Percentiles rank a stretch among this genome's conserved stretches.
phyloP scores from a whole-genome alignment of 2,113 vertebrate species.

The Pionites leucogaster region DNA sequence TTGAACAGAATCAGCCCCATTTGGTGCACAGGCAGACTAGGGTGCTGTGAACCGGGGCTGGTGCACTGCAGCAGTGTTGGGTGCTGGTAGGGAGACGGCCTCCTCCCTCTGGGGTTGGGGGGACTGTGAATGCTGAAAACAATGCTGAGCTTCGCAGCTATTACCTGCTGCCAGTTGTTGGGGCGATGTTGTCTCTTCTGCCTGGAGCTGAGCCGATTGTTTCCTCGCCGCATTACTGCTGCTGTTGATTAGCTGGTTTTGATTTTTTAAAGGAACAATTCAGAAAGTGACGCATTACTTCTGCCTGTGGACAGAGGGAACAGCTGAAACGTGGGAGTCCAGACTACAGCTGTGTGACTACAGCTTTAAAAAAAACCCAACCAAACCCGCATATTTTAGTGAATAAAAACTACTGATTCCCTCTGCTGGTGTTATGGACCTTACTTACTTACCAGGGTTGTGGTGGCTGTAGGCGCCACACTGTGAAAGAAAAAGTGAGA shows the following conservation, averaged over 20 bases:
- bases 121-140: accelerated
- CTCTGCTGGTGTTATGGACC: slow-evolving; percentile 44
- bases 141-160: background rate
- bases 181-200: background rate
- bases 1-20: background rate
- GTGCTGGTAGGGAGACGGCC: background rate
- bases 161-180: background rate
- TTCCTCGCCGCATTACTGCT: background rate
- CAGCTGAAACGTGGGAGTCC: slow-evolving; percentile 72
- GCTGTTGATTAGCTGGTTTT: slow-evolving; percentile 24
- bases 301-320: slow-evolving; percentile 68
- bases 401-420: slow-evolving; percentile 64
- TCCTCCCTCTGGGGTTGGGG: background rate
- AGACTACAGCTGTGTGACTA: slow-evolving; percentile 73
- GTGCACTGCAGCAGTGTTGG: accelerated
- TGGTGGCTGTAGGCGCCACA: background rate
- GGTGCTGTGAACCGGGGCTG: background rate
- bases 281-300: slow-evolving; percentile 64
- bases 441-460: slow-evolving; percentile 1
- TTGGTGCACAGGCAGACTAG: background rate
- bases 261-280: slow-evolving; percentile 35
- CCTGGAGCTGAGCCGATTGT: background rate
- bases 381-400: background rate
- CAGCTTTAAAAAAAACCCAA: background rate
- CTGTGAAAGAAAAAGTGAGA: slow-evolving; percentile 12